Evolutionary conservation across 2,888 invertebrate species (phyloP), one percentile per base, ranked within the genome.

Genomic region (Limenitis camilla): DNA sequence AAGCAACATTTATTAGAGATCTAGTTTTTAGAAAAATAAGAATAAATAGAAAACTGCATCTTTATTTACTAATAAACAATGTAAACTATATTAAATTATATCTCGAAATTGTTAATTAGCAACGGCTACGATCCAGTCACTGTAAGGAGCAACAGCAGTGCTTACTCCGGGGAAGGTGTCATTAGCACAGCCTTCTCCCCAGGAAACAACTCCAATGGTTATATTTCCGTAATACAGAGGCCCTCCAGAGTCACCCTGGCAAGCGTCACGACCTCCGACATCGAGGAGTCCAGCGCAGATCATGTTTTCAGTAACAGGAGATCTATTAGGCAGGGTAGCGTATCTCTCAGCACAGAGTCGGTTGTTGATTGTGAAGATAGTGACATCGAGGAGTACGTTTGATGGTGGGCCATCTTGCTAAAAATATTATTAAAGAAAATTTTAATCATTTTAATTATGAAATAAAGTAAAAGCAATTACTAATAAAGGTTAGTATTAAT

Each of bases 201-300:
- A 88, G 49, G 88, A 89, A 9, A 86, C 78, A 43, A 89, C 62
- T 10, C 88, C 88, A 47, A 88, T 65, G 53, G 84, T 65, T 49
- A 70, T 54, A 11, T 78, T 60, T n/a, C 61, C 63, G 58, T 60
- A 76, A 62, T 77, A 80, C 52, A 89, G 62, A 27, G 89, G 88
- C 33, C 89, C 89, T 3, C 89, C 89, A 41, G 83, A 80, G 67
- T 89, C 89, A 45, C 83, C 88, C 67, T 81, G 74, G 57, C 81
- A 81, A 3, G 76, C 74, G 49, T 74, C 79, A 6, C 49, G 55
- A 3, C 76, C 78, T 3, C 76, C 78, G 0, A 67, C 51, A 40
- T 69, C 69, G 4, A 72, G 54, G 3, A 72, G 10, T 40, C 80
- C 78, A 49, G 78, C 75, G 55, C 82, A 82, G 57, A 83, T 71